Evolutionary conservation across 1,140 invertebrate species (phyloP).

Genomic region (Drosophila setifemur): DNA sequence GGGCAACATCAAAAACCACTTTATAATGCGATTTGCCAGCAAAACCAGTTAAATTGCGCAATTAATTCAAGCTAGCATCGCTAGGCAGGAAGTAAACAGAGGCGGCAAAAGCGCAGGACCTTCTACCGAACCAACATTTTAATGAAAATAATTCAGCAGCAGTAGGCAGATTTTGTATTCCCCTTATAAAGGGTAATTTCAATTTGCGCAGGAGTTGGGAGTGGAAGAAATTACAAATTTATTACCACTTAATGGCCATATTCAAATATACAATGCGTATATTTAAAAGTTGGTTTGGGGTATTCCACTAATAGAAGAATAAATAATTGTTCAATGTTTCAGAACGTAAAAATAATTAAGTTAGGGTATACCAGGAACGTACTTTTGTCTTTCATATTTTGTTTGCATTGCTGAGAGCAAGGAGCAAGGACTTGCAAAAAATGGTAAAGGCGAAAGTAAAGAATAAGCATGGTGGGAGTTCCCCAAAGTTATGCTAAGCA

Average conservation of each 20-base stretch:
- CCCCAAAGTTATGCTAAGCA: not conserved
- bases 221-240: not conserved
- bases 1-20: constrained; percentile 41
- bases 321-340: not conserved
- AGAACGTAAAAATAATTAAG: too few species aligned
- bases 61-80: constrained; percentile 43
- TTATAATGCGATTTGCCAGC: constrained; percentile 49
- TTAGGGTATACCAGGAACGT: not conserved
- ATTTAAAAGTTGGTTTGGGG: too few species aligned
- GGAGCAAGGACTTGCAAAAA: not conserved
- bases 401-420: constrained; percentile 1
- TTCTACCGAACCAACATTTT: constrained; percentile 30
- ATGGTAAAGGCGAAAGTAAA: not conserved
- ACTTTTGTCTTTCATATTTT: constrained; percentile 9
- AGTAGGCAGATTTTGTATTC: not conserved
- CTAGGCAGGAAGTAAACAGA: constrained; percentile 3
- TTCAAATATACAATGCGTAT: too few species aligned
- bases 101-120: not conserved
- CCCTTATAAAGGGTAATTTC: constrained; percentile 2
- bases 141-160: constrained; percentile 46
- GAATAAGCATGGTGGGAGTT: not conserved
- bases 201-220: not conserved
- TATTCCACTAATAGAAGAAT: too few species aligned
- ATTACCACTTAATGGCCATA: too few species aligned
- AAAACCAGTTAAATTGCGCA: constrained; percentile 54